These are phyloP conservation scores for Mormyrus hasselquistii DNA, from an alignment of 2,797 vertebrate genomes.

Conservation along the genomic window DNA sequence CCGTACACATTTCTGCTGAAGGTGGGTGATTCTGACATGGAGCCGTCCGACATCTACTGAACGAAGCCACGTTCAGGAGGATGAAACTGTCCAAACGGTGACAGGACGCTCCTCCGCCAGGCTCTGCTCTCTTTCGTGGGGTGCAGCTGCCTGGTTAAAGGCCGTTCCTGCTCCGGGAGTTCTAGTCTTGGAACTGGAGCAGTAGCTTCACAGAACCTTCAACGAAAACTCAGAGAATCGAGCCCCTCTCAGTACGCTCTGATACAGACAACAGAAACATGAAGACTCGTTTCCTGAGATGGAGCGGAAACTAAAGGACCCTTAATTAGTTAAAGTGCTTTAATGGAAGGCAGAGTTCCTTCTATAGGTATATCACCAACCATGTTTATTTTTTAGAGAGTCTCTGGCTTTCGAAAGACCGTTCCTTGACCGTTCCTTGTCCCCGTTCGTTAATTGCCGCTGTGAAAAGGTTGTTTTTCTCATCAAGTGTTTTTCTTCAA, in stretches of 20 bases:
- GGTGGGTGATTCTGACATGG: neutral
- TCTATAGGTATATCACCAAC: neutral
- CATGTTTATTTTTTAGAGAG: neutral
- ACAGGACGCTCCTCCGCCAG: neutral
- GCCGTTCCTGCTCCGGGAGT: neutral
- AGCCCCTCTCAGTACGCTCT: neutral
- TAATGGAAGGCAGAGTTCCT: neutral
- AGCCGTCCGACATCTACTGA: neutral
- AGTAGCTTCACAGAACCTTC: neutral
- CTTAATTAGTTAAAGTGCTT: neutral
- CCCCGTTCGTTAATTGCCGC: neutral
- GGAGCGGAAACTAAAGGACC: neutral
- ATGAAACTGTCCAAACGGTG: neutral
- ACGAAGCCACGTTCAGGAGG: neutral
- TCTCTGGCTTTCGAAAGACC: neutral
- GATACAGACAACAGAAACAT: neutral
- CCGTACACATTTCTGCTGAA: neutral
- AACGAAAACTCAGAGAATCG: neutral
- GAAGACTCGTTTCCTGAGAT: neutral
- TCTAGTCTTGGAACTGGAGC: neutral
- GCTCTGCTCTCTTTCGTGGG: neutral
- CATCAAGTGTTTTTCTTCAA: conserved; percentile 7
- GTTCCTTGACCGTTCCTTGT: neutral
- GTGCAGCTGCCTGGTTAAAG: neutral
- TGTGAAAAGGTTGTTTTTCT: neutral